Evolutionary conservation across 37 sponge, comb jelly and placozoan genomes (phyloP).

Genomic region (Aplysina aerophoba): DNA sequence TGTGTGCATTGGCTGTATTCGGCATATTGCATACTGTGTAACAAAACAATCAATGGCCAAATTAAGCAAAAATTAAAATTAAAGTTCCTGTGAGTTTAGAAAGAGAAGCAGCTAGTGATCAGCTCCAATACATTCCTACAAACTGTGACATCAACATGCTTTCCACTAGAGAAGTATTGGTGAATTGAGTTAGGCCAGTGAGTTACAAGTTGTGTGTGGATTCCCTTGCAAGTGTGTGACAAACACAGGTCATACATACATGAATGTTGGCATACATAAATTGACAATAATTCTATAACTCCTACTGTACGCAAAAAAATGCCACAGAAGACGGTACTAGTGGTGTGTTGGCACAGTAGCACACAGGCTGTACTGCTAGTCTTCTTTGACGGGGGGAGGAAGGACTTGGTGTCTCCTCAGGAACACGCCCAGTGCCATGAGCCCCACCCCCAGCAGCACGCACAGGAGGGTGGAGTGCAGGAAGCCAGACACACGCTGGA

Average conservation of each 20-base stretch:
- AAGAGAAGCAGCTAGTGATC: too few relatives aligned
- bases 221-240: not conserved
- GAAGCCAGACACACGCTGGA: constrained; percentile 63
- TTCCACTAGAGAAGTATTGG: too few relatives aligned
- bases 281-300: not conserved
- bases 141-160: too few relatives aligned
- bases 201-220: too few relatives aligned
- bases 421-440: constrained; percentile 69
- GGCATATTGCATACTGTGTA: too few relatives aligned
- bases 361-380: constrained; percentile 73
- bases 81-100: too few relatives aligned
- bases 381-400: constrained; percentile 22
- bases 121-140: too few relatives aligned
- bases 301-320: constrained; percentile 36
- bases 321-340: constrained; percentile 48
- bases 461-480: constrained; percentile 65
- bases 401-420: constrained; percentile 37
- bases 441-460: constrained; percentile 62
- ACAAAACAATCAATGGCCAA: too few relatives aligned
- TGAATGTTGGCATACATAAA: not conserved
- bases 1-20: too few relatives aligned
- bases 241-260: not conserved
- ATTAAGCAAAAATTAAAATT: too few relatives aligned
- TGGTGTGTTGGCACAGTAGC: constrained; percentile 75
- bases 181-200: too few relatives aligned